Percentiles rank a stretch among this genome's conserved stretches.
Conservation (phyloP, 2,888 invertebrate species). For the Epinotia bilunana region DNA sequence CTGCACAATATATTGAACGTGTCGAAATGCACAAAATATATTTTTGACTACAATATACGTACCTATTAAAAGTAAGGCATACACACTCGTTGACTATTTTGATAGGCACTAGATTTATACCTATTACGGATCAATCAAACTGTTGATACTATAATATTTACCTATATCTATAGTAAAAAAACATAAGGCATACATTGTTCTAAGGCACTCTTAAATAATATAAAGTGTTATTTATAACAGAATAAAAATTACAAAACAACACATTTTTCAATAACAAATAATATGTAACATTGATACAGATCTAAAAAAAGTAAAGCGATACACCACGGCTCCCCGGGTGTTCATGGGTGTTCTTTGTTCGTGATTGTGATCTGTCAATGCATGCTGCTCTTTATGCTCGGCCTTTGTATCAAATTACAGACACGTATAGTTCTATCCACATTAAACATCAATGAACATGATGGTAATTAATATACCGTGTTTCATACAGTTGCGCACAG, state of each 20-base stretch:
- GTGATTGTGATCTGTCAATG: background rate
- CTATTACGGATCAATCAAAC: constrained; percentile 44
- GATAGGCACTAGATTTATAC: constrained; percentile 54
- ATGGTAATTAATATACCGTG: too few relatives aligned
- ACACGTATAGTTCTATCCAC: background rate
- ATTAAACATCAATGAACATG: background rate
- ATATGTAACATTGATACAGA: constrained; percentile 6
- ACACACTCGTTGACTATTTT: constrained; percentile 54
- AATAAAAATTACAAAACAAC: background rate
- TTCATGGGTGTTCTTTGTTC: background rate
- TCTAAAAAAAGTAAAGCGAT: background rate
- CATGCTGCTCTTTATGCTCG: background rate
- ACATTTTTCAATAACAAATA: constrained; percentile 26
- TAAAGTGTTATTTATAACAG: background rate
- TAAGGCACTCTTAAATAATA: constrained; percentile 51
- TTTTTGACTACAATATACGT: constrained; percentile 34
- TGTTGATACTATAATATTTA: constrained; percentile 7
- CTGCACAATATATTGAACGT: constrained; percentile 18
- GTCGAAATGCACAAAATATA: constrained; percentile 36
- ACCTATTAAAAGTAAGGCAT: constrained; percentile 56
- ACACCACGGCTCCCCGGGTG: background rate
- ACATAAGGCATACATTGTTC: constrained; percentile 46
- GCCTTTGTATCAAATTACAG: background rate
- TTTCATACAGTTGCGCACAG: background rate
- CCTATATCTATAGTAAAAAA: constrained; percentile 11